phyloP scores from a whole-genome alignment of 2,888 invertebrate species.

The Tenodera sinensis region DNA sequence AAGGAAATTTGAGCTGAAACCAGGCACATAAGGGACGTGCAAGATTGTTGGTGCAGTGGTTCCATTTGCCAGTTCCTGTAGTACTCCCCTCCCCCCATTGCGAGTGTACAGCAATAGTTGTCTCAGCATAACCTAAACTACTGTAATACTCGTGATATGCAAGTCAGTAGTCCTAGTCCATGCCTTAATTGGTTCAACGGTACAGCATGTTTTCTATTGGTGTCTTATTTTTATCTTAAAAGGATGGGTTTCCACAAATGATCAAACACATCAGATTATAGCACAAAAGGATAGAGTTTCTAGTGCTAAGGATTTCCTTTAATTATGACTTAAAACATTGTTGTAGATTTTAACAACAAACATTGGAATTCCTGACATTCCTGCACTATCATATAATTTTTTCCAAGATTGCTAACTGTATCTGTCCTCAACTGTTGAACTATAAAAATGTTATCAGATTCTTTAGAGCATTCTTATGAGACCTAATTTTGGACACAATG shows the following conservation, averaged over 20 bases:
- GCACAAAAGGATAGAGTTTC: neutral
- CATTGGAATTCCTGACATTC: no score
- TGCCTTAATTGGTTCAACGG: neutral
- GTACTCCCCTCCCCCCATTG: neutral
- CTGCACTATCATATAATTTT: no score
- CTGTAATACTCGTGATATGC: neutral
- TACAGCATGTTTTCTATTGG: neutral
- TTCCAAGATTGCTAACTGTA: no score
- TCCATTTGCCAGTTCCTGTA: neutral
- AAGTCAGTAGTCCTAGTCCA: neutral
- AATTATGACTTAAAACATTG: no score
- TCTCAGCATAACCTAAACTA: neutral
- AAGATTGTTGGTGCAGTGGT: neutral
- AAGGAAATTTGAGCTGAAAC: neutral
- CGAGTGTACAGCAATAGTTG: neutral
- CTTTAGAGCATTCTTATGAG: no score
- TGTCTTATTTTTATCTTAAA: neutral
- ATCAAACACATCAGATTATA: neutral
- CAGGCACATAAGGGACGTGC: neutral
- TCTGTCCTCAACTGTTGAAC: no score
- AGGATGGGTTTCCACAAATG: neutral
- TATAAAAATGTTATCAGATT: no score
- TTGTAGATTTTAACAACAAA: no score
- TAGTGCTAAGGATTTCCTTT: no score
- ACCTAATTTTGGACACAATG: no score